A percentile compares a stretch with the other conserved stretches of the same genome.
These are phyloP conservation scores for Orientallactaga bullata DNA, from an alignment of 2,113 vertebrate species.

Conservation along the genomic window DNA sequence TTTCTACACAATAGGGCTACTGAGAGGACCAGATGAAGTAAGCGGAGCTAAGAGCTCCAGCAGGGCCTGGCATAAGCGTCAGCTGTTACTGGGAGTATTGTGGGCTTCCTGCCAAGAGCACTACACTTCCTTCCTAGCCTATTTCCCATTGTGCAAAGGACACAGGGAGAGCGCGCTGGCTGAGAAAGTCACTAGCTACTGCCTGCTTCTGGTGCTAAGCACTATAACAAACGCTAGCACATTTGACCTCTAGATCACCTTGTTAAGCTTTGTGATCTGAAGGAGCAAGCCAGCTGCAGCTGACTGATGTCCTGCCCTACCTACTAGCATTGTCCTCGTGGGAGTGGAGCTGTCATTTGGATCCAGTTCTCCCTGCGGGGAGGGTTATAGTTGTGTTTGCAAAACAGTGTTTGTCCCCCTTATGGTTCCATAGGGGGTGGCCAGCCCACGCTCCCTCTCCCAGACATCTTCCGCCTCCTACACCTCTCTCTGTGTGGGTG, in stretches of 20 bases:
- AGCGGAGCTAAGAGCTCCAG: background rate
- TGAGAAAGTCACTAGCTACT: background rate
- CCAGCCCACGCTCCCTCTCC: slow-evolving; percentile 49
- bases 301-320: background rate
- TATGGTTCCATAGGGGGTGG: slow-evolving; percentile 48
- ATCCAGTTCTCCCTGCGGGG: background rate
- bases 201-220: rapidly evolving
- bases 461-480: slow-evolving; percentile 40
- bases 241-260: background rate
- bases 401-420: slow-evolving; percentile 41
- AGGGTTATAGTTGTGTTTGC: slow-evolving; percentile 49
- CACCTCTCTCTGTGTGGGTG: slow-evolving; percentile 65
- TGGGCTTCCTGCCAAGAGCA: background rate
- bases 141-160: background rate
- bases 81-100: background rate
- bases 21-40: background rate
- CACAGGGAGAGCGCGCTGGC: background rate
- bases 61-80: background rate
- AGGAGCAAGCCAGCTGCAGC: background rate
- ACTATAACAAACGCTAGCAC: background rate
- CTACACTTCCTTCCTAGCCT: background rate
- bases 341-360: background rate
- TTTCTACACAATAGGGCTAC: background rate
- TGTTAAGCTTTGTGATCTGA: background rate
- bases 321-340: background rate